A percentile compares a stretch with the other conserved stretches of the same genome.
Evolutionary conservation across 2,113 vertebrate genomes (phyloP).

Genomic region (Scalopus aquaticus): DNA sequence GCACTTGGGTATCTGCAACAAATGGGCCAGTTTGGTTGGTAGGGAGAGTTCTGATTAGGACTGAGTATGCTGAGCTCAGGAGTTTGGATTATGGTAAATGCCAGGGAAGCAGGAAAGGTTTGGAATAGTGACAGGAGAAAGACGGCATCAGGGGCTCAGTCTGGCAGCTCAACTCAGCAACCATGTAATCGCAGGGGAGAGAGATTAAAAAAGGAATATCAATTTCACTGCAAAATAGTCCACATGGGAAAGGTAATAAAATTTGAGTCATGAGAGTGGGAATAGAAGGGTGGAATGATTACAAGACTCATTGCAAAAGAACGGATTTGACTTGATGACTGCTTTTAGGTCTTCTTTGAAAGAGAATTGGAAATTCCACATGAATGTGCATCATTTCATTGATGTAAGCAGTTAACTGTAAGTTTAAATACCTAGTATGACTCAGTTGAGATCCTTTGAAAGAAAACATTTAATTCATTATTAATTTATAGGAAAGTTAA

Average conservation of each 20-base stretch:
- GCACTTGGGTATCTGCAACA: not conserved
- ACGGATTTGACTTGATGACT: not conserved
- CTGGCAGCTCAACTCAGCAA: not conserved
- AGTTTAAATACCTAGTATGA: not conserved
- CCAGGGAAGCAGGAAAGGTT: not conserved
- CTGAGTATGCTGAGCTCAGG: not conserved
- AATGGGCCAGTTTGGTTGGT: not conserved
- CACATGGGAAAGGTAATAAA: not conserved
- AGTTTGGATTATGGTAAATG: not conserved
- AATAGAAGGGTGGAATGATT: not conserved
- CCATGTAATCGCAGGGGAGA: not conserved
- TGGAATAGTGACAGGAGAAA: not conserved
- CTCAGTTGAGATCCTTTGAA: not conserved
- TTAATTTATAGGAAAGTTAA: conserved; percentile 18
- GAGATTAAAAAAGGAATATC: not conserved
- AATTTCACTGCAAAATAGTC: not conserved
- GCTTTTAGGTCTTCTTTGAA: not conserved
- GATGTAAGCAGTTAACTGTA: not conserved
- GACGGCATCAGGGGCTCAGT: not conserved
- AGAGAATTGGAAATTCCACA: not conserved
- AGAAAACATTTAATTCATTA: conserved; percentile 5
- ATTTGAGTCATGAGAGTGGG: not conserved
- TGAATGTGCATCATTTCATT: not conserved
- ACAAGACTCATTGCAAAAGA: not conserved
- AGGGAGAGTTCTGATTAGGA: not conserved